Conservation (phyloP, 2,797 vertebrate species). For the Platyrinchus mystaceus region DNA sequence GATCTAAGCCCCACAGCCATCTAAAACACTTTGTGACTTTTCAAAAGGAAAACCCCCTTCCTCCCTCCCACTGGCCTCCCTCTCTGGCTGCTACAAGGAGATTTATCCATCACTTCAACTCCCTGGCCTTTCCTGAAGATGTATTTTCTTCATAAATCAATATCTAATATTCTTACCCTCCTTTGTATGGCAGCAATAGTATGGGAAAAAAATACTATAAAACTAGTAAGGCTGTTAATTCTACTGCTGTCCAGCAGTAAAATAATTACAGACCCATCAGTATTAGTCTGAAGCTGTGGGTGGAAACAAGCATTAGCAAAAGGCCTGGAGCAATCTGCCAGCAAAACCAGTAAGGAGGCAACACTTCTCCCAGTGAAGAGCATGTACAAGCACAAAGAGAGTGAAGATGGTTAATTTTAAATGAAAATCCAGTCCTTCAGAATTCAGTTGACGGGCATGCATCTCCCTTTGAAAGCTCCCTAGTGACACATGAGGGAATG, state of each 20-base stretch:
- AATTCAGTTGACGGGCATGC: not conserved
- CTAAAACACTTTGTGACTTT: not conserved
- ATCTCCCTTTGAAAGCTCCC: not conserved
- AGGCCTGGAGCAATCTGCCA: not conserved
- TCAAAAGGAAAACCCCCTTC: not conserved
- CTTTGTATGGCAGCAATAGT: not conserved
- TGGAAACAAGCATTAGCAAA: not conserved
- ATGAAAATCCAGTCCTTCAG: not conserved
- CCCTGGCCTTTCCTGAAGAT: not conserved
- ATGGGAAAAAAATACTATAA: not conserved
- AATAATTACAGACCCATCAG: not conserved
- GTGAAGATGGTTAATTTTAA: not conserved
- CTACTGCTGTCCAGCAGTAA: not conserved
- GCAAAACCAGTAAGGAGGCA: not conserved
- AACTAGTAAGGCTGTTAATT: not conserved
- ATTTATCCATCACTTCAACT: not conserved
- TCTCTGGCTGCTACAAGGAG: not conserved
- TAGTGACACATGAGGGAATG: not conserved
- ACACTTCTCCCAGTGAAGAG: not conserved
- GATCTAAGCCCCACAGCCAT: not conserved
- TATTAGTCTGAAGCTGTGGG: not conserved
- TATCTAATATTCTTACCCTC: not conserved
- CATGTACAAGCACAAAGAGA: not conserved
- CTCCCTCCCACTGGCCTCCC: not conserved
- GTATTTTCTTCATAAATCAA: not conserved